Conservation (phyloP, 2,113 vertebrate genomes). For the Hystrix brachyura region DNA sequence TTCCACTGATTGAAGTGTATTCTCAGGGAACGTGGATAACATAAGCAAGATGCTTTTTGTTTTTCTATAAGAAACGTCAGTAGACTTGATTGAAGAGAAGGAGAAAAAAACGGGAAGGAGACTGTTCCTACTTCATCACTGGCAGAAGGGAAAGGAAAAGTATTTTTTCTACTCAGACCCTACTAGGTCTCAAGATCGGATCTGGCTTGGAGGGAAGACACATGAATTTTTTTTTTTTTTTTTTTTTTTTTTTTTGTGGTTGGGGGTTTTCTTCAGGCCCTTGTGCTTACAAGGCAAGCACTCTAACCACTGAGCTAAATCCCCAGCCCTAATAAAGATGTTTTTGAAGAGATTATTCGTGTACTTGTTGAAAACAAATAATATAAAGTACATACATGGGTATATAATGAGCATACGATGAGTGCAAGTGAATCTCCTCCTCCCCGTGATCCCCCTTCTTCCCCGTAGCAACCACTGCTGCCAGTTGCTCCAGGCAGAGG, state of each 20-base stretch:
- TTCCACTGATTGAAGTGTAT: not conserved
- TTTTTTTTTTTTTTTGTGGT: no score
- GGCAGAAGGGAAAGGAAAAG: not conserved
- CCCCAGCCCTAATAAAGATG: no score
- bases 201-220: not conserved
- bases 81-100: constrained; percentile 17
- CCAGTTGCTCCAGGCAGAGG: not conserved
- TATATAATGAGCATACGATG: not conserved
- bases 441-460: not conserved
- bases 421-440: not conserved
- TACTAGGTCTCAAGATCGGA: not conserved
- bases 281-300: no score
- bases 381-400: not conserved
- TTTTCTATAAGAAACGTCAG: constrained; percentile 41
- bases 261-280: no score
- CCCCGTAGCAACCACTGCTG: not conserved
- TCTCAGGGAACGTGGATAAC: not conserved
- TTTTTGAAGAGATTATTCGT: not conserved
- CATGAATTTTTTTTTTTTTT: no score
- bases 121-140: not conserved
- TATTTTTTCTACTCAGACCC: not conserved
- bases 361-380: not conserved
- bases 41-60: not conserved
- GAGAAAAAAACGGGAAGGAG: not conserved
- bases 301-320: no score